Base-by-base conservation (phyloP, 2,797 vertebrate species). In the Danio albolineatus region DNA sequence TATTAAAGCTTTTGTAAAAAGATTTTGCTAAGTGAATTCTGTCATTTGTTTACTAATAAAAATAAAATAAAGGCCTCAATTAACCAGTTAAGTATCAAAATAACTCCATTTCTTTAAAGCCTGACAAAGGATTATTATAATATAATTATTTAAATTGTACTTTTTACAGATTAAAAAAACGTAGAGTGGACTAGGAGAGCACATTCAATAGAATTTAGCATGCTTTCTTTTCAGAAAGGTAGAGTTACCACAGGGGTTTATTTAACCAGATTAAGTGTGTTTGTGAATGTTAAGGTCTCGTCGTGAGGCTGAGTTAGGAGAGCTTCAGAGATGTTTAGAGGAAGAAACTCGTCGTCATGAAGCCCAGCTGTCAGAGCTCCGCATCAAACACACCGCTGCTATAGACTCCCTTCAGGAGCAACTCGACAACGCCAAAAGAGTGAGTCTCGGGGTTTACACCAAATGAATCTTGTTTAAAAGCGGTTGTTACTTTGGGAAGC, bases 401-500 rank as follows among this genome's bases (percentile, higher is more conserved):
- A 90, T 94, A 48, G 94, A 95, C 84, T 89, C 59, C 75, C 91
- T 95, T 17, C 93, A 94, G 89, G 94, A 95, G 59, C 94, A 95
- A 86, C 90, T 95, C 70, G 94, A 95, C 88, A 94, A 94, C 64
- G 90, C 90, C 91, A 95, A 94, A 84, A 91, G 94, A 76, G 94
- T 95, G 86, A 61, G 91, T 72, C 16, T 71, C 16, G 38, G 60
- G 19, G 7, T 66, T 56, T 13, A 38, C 28, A 6, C 61, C 43
- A n/a, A 54, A 28, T 71, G 17, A 56, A 51, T 10, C 10, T 2
- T 28, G 46, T 76, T 59, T 76, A 19, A 5, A 56, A 17, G 6
- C 28, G 51, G 4, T 36, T 77, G 39, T 78, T 16, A 21, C 10
- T 36, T 36, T 39, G 46, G 28, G 36, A 28, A 14, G 19, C 64